Evolutionary conservation across 2,888 invertebrate genomes (phyloP), one percentile per base, ranked within the genome.

Genomic region (Helobdella robusta): DNA sequence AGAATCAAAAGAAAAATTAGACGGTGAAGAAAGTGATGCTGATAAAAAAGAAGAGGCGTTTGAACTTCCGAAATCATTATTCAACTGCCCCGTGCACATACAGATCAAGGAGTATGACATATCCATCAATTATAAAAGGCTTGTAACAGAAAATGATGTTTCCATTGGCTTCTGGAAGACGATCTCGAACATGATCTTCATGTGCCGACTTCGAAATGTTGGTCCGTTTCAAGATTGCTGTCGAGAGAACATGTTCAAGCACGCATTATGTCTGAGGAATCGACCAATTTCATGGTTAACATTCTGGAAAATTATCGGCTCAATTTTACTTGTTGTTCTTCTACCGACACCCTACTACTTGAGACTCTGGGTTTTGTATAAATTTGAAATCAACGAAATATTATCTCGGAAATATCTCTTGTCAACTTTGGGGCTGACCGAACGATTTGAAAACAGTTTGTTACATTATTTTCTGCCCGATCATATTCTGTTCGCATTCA

Each of bases 151-250:
- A 46, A 72, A 72, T 35, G 61, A 66, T 25, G 70, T 72, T 2
- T 69, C 71, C 15, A 68, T 72, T 28, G 72, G 72, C 1, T 36
- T 72, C 8, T 44, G 65, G 64, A 60, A 60, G 28, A 58, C 67
- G 11, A 40, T 72, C 23, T 28, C 50, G 4, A 35, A 63, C 4
- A 60, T 69, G 8, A 63, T 72, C 6, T 72, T 75, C 52, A 71
- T 74, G 2, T 78, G 78, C 66, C 76, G 76, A 68, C 70, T 78
- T 0, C 72, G 74, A 59, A 69, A 73, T 2, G 64, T 77, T 0
- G 73, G 74, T 5, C 76, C 78, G 0, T 77, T 78, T 66, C 70
- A 67, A 6, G 73, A 73, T 8, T 77, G 78, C 61, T 77, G 77
- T 67, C 71, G 65, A 59, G 54, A 50, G 2, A 34, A 48, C 30